phyloP scores from a whole-genome alignment of 2,797 vertebrate species.

The Ibycter americanus region DNA sequence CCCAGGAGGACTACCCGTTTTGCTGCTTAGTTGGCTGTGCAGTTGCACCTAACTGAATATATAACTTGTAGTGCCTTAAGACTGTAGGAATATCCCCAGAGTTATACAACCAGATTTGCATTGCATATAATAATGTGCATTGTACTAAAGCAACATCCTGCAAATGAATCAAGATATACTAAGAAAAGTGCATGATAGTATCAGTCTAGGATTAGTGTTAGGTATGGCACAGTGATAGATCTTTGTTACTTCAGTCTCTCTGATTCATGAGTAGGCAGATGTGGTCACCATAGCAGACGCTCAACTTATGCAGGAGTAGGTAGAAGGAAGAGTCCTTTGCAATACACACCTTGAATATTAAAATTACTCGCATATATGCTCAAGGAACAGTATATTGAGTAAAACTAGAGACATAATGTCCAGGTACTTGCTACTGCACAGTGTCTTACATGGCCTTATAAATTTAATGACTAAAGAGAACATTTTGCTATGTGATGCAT shows the following conservation, averaged over 20 bases:
- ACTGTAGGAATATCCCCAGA: neutral
- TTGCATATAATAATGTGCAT: neutral
- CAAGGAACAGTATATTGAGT: neutral
- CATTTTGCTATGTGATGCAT: neutral
- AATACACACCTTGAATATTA: neutral
- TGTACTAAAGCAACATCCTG: neutral
- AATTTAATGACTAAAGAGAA: neutral
- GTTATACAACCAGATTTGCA: neutral
- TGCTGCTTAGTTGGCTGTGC: neutral
- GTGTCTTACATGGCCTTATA: neutral
- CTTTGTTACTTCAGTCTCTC: neutral
- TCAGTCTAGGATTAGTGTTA: neutral
- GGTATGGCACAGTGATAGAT: neutral
- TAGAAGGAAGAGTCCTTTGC: neutral
- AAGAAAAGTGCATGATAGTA: neutral
- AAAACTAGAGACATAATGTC: neutral
- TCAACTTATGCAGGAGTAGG: neutral
- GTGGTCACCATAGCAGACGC: neutral
- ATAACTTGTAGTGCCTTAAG: neutral
- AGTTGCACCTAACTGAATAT: neutral
- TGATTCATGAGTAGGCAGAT: neutral
- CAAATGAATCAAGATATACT: neutral
- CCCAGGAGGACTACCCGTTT: neutral
- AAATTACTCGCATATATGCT: neutral
- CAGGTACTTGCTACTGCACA: neutral